These are phyloP conservation scores for Hypotaenidia okinawae DNA, from an alignment of 2,797 vertebrate genomes.

Conservation along the genomic window DNA sequence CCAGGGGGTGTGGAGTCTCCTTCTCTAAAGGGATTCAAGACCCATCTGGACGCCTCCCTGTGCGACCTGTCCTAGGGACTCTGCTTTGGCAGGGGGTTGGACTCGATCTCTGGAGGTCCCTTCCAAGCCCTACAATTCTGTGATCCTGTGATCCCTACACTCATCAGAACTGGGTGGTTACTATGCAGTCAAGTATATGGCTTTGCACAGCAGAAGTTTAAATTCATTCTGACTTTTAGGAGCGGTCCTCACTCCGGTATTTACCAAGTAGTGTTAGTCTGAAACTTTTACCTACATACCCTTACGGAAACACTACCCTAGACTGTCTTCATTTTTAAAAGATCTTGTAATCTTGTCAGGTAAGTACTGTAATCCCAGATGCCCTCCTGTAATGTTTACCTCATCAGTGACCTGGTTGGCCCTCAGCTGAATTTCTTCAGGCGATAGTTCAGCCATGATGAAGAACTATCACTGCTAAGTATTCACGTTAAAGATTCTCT, in stretches of 20 bases:
- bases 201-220: neutral
- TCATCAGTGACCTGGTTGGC: constrained; percentile 96
- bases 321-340: neutral
- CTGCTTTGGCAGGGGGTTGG: too few relatives aligned
- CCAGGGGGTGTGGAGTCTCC: too few relatives aligned
- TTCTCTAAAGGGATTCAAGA: too few relatives aligned
- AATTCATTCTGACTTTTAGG: neutral
- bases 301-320: neutral
- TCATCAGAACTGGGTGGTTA: neutral
- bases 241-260: neutral
- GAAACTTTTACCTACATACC: neutral
- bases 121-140: too few relatives aligned
- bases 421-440: constrained; percentile 88
- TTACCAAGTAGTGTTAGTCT: neutral
- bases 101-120: too few relatives aligned
- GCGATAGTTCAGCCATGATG: constrained; percentile 89
- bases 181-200: neutral
- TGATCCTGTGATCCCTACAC: too few relatives aligned
- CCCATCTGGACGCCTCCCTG: too few relatives aligned
- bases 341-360: neutral
- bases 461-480: neutral
- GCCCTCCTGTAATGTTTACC: constrained; percentile 75
- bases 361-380: neutral
- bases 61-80: too few relatives aligned
- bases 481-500: neutral